These are phyloP conservation scores for Heliconius sara DNA, from an alignment of 2,888 invertebrate genomes.

Conservation along the genomic window DNA sequence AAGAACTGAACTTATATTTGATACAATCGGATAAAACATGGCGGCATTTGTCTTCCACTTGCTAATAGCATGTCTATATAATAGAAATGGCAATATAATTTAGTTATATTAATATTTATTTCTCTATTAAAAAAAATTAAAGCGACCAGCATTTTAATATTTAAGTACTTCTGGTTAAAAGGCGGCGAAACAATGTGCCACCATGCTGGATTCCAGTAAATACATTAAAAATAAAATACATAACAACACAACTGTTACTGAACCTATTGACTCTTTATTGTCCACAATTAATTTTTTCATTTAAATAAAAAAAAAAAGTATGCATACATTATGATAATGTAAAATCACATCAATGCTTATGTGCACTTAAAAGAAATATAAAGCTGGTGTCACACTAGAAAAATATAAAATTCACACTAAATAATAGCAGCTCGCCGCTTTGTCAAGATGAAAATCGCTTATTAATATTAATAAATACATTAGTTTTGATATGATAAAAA, in stretches of 20 bases:
- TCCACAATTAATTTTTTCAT: constrained; percentile 28
- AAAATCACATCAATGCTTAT: constrained; percentile 51
- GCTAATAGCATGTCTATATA: not conserved
- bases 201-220: not conserved
- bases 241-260: constrained; percentile 60
- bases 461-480: not conserved
- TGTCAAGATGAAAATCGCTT: constrained; percentile 3
- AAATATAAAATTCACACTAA: constrained; percentile 21
- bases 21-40: not conserved
- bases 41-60: not conserved
- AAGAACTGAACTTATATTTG: not conserved
- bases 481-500: constrained; percentile 7
- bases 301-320: constrained; percentile 23
- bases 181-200: not conserved
- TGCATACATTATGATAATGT: constrained; percentile 44
- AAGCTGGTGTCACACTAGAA: constrained; percentile 47
- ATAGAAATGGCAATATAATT: not conserved
- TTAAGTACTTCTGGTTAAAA: constrained; percentile 9
- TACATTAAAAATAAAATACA: not conserved
- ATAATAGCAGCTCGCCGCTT: constrained; percentile 11
- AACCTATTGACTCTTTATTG: constrained; percentile 58
- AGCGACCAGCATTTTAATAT: not conserved
- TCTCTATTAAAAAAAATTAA: not conserved
- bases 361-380: constrained; percentile 60
- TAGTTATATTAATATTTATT: not conserved